A percentile compares a stretch with the other conserved stretches of the same genome.
Conservation (phyloP, 2,888 invertebrate genomes). For the Chesias legatella region DNA sequence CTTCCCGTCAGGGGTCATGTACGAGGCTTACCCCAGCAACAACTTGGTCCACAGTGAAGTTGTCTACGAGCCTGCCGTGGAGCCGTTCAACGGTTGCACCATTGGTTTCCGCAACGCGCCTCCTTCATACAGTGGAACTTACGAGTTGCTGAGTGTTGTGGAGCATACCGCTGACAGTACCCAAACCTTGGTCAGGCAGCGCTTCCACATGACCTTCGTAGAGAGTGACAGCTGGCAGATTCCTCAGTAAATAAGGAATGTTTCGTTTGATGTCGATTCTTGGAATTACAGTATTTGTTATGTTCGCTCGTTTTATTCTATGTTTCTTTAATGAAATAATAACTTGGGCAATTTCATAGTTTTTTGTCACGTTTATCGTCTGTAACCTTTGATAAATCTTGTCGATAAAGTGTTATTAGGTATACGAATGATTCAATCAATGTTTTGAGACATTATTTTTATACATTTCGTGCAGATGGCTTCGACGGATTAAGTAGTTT, state of each 20-base stretch:
- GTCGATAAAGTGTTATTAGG: too few species aligned
- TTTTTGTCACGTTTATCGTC: too few species aligned
- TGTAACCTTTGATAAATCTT: too few species aligned
- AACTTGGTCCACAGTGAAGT: conserved; percentile 20
- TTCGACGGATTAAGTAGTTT: too few species aligned
- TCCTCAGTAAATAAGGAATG: background rate
- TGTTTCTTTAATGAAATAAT: too few species aligned
- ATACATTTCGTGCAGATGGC: too few species aligned
- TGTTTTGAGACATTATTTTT: too few species aligned
- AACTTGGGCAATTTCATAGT: too few species aligned
- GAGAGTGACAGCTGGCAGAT: conserved; percentile 21
- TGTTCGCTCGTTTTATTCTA: too few species aligned
- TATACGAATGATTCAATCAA: too few species aligned
- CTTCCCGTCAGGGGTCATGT: conserved; percentile 39
- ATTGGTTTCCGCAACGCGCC: conserved; percentile 38
- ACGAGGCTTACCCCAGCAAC: conserved; percentile 41
- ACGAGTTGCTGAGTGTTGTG: conserved; percentile 44
- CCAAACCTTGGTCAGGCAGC: conserved; percentile 36
- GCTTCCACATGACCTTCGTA: conserved; percentile 39
- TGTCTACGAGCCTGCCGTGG: conserved; percentile 18
- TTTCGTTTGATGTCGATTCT: too few species aligned
- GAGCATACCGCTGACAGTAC: conserved; percentile 29
- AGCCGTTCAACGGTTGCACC: conserved; percentile 39
- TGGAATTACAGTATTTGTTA: too few species aligned
- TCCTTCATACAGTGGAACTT: conserved; percentile 40